Evolutionary conservation across 2,888 invertebrate species (phyloP).

Genomic region (Pseudeuparius sepicola): DNA sequence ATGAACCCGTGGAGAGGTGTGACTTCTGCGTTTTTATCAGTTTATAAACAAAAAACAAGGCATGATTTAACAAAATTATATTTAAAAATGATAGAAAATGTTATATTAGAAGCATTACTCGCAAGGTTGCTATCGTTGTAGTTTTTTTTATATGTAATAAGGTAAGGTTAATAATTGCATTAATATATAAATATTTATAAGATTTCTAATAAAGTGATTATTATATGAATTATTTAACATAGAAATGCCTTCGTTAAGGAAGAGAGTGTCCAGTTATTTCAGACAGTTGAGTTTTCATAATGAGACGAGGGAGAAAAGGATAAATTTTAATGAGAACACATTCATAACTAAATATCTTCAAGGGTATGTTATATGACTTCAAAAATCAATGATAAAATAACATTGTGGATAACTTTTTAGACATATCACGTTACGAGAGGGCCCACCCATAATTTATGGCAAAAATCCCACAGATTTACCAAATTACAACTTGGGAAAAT

Average conservation of each 20-base stretch:
- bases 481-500: slow-evolving; percentile 44
- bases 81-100: too few species aligned
- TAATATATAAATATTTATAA: too few species aligned
- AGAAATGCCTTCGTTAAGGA: slow-evolving; percentile 57
- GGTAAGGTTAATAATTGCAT: too few species aligned
- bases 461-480: slow-evolving; percentile 66
- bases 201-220: too few species aligned
- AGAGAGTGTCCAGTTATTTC: slow-evolving; percentile 62
- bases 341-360: slow-evolving; percentile 61
- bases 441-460: slow-evolving; percentile 57
- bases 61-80: too few species aligned
- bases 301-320: slow-evolving; percentile 45
- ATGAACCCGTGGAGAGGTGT: too few species aligned
- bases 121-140: too few species aligned
- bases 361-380: slow-evolving; percentile 43
- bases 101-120: too few species aligned
- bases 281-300: slow-evolving; percentile 59
- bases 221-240: too few species aligned
- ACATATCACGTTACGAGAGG: slow-evolving; percentile 34
- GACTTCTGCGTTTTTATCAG: too few species aligned
- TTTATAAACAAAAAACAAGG: too few species aligned
- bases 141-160: too few species aligned
- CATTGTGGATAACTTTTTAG: slow-evolving; percentile 24
- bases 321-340: slow-evolving; percentile 45
- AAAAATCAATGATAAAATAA: not conserved